phyloP scores from a whole-genome alignment of 2,797 vertebrate species.

The Hypotaenidia okinawae region DNA sequence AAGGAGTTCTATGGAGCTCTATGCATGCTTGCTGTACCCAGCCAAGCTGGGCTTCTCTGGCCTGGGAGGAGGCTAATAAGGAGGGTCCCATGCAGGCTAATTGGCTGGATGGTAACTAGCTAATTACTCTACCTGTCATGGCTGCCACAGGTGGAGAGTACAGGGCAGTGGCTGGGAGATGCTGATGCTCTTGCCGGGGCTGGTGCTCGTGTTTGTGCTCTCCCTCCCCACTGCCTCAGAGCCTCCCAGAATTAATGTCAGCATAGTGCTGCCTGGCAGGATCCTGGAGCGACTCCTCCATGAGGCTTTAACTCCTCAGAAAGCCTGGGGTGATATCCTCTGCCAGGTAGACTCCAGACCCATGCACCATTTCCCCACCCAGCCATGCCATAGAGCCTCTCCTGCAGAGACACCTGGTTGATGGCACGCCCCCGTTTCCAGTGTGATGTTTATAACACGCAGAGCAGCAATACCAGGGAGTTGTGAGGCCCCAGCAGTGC shows the following conservation, averaged over 20 bases:
- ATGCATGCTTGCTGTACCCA: rapidly evolving
- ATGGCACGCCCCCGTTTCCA: rapidly evolving
- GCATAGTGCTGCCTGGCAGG: rapidly evolving
- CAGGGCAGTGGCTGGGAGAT: background rate
- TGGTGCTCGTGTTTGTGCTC: rapidly evolving
- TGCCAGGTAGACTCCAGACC: background rate
- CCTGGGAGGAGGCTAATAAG: background rate
- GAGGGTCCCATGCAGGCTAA: background rate
- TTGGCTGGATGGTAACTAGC: background rate
- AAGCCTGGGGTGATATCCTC: rapidly evolving
- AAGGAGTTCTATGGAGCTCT: background rate
- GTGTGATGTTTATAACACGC: background rate
- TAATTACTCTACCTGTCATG: background rate
- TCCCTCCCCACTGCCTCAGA: background rate
- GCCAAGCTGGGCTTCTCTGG: rapidly evolving
- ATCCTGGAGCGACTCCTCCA: background rate
- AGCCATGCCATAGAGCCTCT: background rate
- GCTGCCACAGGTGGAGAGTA: background rate
- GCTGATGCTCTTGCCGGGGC: background rate
- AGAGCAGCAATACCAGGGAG: rapidly evolving
- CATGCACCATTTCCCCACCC: background rate
- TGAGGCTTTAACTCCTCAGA: background rate
- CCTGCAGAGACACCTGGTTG: background rate
- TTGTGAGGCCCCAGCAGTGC: background rate
- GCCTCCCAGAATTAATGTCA: background rate